Percentiles rank a stretch among this genome's conserved stretches.
These are phyloP conservation scores for Vesta saturnalis DNA, from an alignment of 2,888 invertebrate species.

Conservation along the genomic window DNA sequence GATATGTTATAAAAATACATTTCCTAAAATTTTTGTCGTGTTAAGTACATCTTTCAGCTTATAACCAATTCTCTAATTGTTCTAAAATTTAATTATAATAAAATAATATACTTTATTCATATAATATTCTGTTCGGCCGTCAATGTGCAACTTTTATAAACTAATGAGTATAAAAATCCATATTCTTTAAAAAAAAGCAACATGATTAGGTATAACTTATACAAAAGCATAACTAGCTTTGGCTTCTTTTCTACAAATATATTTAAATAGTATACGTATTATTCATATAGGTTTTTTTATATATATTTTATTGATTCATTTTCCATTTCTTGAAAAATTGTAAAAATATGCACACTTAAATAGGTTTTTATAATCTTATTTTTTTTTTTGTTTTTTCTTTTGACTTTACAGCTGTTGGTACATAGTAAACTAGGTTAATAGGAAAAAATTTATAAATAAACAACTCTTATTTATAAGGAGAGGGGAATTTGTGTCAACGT, in stretches of 20 bases:
- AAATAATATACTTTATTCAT: conserved; percentile 18
- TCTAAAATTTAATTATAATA: background rate
- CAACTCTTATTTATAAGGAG: conserved; percentile 45
- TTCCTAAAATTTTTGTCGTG: background rate
- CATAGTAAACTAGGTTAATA: conserved; percentile 37
- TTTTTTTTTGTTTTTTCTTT: conserved; percentile 46
- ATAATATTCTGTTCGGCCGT: conserved; percentile 31
- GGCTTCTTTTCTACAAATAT: conserved; percentile 46
- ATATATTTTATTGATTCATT: conserved; percentile 55
- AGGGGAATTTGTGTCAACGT: conserved; percentile 53
- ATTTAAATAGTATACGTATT: conserved; percentile 56
- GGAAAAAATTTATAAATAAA: conserved; percentile 36
- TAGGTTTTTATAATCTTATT: conserved; percentile 47
- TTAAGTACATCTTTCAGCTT: background rate
- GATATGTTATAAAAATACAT: conserved; percentile 8
- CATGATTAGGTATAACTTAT: conserved; percentile 57
- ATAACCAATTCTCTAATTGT: background rate
- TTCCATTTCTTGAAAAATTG: conserved; percentile 54
- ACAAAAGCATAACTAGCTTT: conserved; percentile 53
- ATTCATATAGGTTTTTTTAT: conserved; percentile 51
- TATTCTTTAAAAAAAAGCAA: conserved; percentile 51
- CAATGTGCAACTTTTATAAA: conserved; percentile 49
- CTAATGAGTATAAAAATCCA: conserved; percentile 38
- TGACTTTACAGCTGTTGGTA: conserved; percentile 57
- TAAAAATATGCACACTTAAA: conserved; percentile 61